Evolutionary conservation across 2,888 invertebrate species (phyloP).

Genomic region (Leptopterna dolabrata): DNA sequence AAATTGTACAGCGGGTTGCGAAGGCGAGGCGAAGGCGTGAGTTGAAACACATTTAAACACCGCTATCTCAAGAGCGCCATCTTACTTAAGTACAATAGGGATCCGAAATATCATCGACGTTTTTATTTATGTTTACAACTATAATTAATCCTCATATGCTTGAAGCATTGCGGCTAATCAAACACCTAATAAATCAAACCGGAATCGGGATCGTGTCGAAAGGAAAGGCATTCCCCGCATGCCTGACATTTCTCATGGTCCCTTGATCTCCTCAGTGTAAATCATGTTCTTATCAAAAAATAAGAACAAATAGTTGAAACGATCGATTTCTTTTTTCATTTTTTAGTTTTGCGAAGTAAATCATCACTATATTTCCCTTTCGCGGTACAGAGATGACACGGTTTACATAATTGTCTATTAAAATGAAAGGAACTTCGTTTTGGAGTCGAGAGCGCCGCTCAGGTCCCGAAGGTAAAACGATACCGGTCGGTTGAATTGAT

Average conservation of each 20-base stretch:
- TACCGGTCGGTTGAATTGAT: constrained; percentile 53
- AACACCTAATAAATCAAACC: constrained; percentile 49
- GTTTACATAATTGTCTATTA: constrained; percentile 54
- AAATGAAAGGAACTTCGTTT: constrained; percentile 29
- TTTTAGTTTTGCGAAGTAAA: constrained; percentile 12
- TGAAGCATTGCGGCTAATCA: constrained; percentile 45
- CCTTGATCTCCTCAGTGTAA: constrained; percentile 26
- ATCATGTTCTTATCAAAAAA: constrained; percentile 15
- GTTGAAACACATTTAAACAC: constrained; percentile 54
- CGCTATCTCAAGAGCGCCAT: constrained; percentile 53
- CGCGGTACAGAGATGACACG: not conserved
- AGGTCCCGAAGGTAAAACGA: constrained; percentile 29
- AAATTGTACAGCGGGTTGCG: constrained; percentile 51
- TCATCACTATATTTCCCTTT: constrained; percentile 1
- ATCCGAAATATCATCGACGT: constrained; percentile 32
- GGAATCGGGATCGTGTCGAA: constrained; percentile 43
- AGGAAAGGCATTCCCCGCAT: constrained; percentile 16
- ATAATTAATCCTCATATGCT: constrained; percentile 55
- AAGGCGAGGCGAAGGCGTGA: constrained; percentile 50
- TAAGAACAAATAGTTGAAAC: not conserved
- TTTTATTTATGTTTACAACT: constrained; percentile 48
- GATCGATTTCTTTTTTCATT: not conserved
- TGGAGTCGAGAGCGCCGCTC: not conserved
- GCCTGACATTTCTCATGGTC: constrained; percentile 14
- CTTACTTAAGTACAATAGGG: constrained; percentile 49